These are phyloP conservation scores for Ischnus inquisitorius DNA, from an alignment of 2,888 invertebrate genomes.

Conservation along the genomic window DNA sequence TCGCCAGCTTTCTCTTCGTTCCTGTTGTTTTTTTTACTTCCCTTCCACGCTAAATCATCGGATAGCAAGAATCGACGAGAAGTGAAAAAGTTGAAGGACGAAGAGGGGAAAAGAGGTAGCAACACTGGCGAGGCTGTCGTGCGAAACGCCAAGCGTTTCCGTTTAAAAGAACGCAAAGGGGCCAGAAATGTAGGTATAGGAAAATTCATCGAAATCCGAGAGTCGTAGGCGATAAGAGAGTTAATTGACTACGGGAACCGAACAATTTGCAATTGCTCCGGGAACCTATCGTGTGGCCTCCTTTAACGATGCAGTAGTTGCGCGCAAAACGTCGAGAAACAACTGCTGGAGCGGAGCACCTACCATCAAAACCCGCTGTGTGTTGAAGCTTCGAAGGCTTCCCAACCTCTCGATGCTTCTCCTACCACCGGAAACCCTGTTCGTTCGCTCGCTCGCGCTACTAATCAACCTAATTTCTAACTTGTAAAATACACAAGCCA, in stretches of 20 bases:
- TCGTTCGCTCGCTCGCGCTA: slow-evolving; percentile 72
- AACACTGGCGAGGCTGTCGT: slow-evolving; percentile 7
- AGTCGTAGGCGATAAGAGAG: neutral
- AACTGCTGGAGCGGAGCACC: slow-evolving; percentile 29
- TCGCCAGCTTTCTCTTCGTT: neutral
- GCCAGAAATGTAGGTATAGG: neutral
- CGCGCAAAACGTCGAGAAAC: slow-evolving; percentile 37
- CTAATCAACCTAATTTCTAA: slow-evolving; percentile 85
- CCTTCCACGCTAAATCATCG: neutral
- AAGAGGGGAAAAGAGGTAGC: slow-evolving; percentile 14
- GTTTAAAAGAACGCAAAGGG: no score
- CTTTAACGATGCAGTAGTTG: slow-evolving; percentile 27
- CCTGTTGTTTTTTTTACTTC: slow-evolving; percentile 33
- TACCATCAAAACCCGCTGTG: slow-evolving; percentile 14
- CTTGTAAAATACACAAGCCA: slow-evolving; percentile 85
- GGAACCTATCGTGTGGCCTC: slow-evolving; percentile 1
- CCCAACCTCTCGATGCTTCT: slow-evolving; percentile 28
- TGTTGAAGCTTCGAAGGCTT: slow-evolving; percentile 42
- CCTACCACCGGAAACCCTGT: slow-evolving; percentile 71
- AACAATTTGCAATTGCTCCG: slow-evolving; percentile 25
- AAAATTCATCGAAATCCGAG: slow-evolving; percentile 34
- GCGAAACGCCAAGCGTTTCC: no score
- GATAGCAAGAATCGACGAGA: neutral
- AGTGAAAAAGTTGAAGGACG: neutral
- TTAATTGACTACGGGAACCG: slow-evolving; percentile 24